A percentile compares a stretch with the other conserved stretches of the same genome.
Evolutionary conservation across 2,113 vertebrate species (phyloP).

Genomic region (Ceyx cyanopectus): DNA sequence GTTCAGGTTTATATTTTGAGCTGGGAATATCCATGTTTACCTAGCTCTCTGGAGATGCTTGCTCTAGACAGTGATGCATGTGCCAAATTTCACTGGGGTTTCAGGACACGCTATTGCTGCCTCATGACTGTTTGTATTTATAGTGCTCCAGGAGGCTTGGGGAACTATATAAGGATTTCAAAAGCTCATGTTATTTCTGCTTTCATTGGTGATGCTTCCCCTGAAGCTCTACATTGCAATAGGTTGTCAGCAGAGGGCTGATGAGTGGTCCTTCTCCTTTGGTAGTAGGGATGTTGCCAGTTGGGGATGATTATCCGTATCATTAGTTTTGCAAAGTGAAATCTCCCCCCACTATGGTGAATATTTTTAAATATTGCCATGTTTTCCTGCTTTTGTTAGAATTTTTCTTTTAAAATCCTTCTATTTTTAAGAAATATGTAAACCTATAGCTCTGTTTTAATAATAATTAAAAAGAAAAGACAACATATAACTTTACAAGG

Average conservation of each 20-base stretch:
- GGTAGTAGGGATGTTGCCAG: background rate
- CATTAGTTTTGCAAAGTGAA: background rate
- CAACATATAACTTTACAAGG: background rate
- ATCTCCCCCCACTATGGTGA: background rate
- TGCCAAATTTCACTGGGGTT: background rate
- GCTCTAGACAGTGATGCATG: accelerated
- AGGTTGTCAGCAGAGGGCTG: background rate
- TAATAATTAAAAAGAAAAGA: background rate
- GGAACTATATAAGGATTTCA: background rate
- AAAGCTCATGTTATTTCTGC: background rate
- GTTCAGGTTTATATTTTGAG: background rate
- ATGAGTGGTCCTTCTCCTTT: background rate
- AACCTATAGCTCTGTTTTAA: background rate
- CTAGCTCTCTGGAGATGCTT: background rate
- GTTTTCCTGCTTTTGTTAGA: background rate
- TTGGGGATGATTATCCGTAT: background rate
- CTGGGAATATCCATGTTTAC: background rate
- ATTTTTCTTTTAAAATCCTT: background rate
- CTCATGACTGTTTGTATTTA: background rate
- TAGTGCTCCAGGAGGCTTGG: background rate
- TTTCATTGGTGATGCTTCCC: background rate
- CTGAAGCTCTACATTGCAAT: background rate
- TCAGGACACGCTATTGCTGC: background rate
- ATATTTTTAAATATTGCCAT: background rate
- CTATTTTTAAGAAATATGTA: background rate